Conservation (phyloP, 2,113 vertebrate genomes). For the Sclerurus mexicanus region DNA sequence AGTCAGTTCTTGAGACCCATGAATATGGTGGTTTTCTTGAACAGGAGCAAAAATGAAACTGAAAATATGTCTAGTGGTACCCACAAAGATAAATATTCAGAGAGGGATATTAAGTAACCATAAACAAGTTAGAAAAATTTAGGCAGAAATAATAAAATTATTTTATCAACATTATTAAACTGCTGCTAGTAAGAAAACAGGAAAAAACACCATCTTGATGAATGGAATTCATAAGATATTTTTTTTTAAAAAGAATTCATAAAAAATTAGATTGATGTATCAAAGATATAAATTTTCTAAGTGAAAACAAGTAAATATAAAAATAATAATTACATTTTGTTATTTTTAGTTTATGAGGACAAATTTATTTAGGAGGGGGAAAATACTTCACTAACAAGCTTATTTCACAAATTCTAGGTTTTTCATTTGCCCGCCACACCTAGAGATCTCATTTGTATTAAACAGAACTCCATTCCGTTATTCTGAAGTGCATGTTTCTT, state of each 20-base stretch:
- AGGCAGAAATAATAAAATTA: neutral
- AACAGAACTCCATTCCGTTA: neutral
- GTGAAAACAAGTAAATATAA: neutral
- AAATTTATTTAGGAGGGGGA: neutral
- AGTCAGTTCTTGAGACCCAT: neutral
- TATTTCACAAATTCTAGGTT: neutral
- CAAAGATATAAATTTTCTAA: neutral
- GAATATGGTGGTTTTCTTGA: neutral
- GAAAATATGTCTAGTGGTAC: neutral
- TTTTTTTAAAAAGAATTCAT: neutral
- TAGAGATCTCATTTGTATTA: neutral
- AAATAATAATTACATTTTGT: neutral
- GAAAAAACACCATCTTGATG: neutral
- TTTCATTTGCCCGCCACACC: neutral
- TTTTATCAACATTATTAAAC: neutral
- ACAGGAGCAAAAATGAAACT: neutral
- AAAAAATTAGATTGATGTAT: neutral
- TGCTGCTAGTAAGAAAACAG: neutral
- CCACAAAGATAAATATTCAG: neutral
- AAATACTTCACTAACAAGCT: neutral
- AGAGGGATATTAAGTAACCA: neutral
- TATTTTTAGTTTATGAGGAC: neutral
- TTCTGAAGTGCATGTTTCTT: neutral
- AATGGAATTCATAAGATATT: neutral
- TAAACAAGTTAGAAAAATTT: neutral